These are phyloP conservation scores for Tringa solitaria DNA, from an alignment of 2,113 vertebrate genomes.

Conservation along the genomic window DNA sequence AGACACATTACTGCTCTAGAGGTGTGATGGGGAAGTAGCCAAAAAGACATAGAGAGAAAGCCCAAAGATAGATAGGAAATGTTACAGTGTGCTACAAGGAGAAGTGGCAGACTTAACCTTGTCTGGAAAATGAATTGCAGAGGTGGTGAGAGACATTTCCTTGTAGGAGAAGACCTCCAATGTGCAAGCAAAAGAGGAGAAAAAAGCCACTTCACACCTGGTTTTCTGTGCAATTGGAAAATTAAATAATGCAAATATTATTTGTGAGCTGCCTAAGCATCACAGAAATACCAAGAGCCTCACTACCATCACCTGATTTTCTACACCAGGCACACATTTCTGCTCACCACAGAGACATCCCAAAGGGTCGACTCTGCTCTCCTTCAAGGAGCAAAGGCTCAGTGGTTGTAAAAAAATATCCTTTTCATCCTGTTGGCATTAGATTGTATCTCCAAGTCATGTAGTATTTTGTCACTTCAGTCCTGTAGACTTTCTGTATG, in stretches of 20 bases:
- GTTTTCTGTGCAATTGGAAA: not conserved
- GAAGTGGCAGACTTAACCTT: not conserved
- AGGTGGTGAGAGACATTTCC: not conserved
- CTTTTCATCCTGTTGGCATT: not conserved
- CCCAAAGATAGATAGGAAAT: not conserved
- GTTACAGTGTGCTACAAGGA: not conserved
- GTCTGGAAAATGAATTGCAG: not conserved
- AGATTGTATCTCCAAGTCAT: not conserved
- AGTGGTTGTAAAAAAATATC: not conserved
- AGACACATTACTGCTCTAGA: not conserved
- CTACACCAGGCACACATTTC: not conserved
- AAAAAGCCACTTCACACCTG: not conserved
- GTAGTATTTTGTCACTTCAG: not conserved
- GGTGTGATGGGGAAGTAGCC: not conserved
- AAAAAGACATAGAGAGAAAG: not conserved
- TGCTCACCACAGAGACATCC: not conserved
- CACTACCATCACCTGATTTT: not conserved
- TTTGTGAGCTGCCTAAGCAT: not conserved
- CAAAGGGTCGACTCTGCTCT: not conserved
- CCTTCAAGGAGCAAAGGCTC: not conserved
- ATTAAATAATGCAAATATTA: not conserved
- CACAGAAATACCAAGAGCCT: not conserved
- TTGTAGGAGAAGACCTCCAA: not conserved
- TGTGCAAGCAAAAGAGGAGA: not conserved
- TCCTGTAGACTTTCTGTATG: not conserved